Evolutionary conservation across 2,797 vertebrate genomes (phyloP).

Genomic region (Pipistrellus nathusii): DNA sequence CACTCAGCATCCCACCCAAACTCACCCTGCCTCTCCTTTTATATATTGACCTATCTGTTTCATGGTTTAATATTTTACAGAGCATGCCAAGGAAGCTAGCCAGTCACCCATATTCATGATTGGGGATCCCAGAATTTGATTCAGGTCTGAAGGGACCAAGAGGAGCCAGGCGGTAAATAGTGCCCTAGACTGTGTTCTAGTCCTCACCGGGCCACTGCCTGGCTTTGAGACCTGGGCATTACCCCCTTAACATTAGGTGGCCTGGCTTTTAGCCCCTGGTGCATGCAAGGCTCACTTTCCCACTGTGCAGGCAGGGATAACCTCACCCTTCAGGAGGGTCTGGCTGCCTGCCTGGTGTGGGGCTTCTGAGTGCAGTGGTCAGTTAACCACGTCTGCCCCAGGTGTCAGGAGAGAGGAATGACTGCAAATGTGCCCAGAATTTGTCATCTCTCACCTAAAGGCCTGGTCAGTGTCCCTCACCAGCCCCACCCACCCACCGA

Average conservation of each 20-base stretch:
- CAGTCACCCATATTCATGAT: accelerated
- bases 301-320: neutral
- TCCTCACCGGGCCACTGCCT: no score
- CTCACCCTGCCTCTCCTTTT: neutral
- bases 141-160: accelerated
- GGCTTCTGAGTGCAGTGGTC: neutral
- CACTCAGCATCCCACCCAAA: neutral
- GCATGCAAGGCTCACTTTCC: accelerated
- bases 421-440: neutral
- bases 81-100: neutral
- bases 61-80: neutral
- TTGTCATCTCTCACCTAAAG: neutral
- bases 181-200: neutral
- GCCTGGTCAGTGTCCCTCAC: neutral
- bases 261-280: neutral
- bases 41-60: neutral
- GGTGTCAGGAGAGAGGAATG: neutral
- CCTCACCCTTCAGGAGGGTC: neutral
- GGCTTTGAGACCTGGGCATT: neutral
- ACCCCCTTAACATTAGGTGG: neutral
- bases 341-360: neutral
- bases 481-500: neutral
- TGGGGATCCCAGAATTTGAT: neutral
- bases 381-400: neutral
- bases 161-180: neutral